Percentiles rank a stretch among this genome's conserved stretches.
phyloP scores from a whole-genome alignment of 2,113 vertebrate genomes.

The Dendropsophus ebraccatus region DNA sequence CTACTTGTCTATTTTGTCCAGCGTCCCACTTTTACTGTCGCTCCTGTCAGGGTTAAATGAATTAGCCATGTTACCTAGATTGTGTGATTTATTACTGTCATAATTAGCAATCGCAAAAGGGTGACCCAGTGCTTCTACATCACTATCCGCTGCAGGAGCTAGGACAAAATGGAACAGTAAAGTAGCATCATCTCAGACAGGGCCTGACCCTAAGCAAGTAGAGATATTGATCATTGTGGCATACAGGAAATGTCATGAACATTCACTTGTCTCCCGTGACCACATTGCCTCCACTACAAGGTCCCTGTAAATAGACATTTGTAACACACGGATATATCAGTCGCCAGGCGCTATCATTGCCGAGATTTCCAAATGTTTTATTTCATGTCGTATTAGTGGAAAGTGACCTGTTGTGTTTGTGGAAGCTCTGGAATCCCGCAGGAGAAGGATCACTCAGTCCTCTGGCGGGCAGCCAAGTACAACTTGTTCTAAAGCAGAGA shows the following conservation, averaged over 20 bases:
- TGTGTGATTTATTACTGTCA: not conserved
- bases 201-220: slow-evolving; percentile 8
- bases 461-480: slow-evolving; percentile 65
- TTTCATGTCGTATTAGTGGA: slow-evolving; percentile 65
- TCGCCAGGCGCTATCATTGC: slow-evolving; percentile 62
- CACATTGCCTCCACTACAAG: slow-evolving; percentile 16
- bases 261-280: slow-evolving; percentile 4
- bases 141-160: not conserved
- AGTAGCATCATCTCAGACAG: slow-evolving; percentile 7
- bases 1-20: not conserved
- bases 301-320: slow-evolving; percentile 60
- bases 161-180: not conserved
- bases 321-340: slow-evolving; percentile 63
- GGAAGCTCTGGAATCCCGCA: slow-evolving; percentile 68
- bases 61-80: not conserved
- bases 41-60: not conserved
- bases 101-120: not conserved
- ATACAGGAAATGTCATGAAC: slow-evolving; percentile 45
- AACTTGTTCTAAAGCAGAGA: slow-evolving; percentile 66
- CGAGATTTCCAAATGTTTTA: slow-evolving; percentile 66
- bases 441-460: slow-evolving; percentile 67
- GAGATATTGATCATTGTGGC: not conserved
- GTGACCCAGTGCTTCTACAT: not conserved
- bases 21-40: not conserved
- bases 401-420: slow-evolving; percentile 69